phyloP scores from a whole-genome alignment of 2,113 vertebrate genomes.

The Prinia subflava region DNA sequence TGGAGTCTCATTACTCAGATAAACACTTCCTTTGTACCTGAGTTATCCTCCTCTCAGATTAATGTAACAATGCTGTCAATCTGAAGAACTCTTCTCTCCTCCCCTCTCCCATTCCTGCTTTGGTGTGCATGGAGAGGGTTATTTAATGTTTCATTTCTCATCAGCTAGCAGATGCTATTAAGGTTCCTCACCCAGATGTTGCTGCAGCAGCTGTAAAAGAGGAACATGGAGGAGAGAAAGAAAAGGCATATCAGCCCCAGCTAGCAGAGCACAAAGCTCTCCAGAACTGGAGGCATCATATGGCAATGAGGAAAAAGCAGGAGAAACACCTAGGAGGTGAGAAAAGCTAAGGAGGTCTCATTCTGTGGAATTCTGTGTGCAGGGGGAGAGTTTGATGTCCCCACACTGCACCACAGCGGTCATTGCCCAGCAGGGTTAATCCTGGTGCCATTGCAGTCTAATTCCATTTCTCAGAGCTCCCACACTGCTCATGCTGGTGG shows the following conservation, averaged over 20 bases:
- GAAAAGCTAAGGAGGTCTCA: background rate
- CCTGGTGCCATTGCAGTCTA: background rate
- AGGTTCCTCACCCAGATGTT: background rate
- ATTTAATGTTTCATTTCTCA: background rate
- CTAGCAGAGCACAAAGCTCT: conserved; percentile 76
- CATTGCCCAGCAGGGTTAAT: background rate
- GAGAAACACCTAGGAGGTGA: conserved; percentile 82
- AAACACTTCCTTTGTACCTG: background rate
- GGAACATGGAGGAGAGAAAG: background rate
- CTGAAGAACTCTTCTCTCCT: background rate
- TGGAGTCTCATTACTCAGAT: background rate
- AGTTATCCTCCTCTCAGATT: background rate
- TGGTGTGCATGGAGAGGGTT: background rate
- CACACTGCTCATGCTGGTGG: fast-evolving
- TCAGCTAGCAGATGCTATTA: conserved; percentile 74
- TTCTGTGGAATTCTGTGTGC: background rate
- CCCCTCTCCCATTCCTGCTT: background rate
- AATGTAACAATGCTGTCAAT: background rate
- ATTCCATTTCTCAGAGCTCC: background rate
- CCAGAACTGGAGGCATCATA: conserved; percentile 80
- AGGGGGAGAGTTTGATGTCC: background rate
- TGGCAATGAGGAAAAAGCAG: conserved; percentile 77
- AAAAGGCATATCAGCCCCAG: background rate
- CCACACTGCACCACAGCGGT: background rate
- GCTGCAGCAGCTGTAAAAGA: background rate